These are phyloP conservation scores for Sylvia borin DNA, from an alignment of 2,797 vertebrate genomes.

Conservation along the genomic window DNA sequence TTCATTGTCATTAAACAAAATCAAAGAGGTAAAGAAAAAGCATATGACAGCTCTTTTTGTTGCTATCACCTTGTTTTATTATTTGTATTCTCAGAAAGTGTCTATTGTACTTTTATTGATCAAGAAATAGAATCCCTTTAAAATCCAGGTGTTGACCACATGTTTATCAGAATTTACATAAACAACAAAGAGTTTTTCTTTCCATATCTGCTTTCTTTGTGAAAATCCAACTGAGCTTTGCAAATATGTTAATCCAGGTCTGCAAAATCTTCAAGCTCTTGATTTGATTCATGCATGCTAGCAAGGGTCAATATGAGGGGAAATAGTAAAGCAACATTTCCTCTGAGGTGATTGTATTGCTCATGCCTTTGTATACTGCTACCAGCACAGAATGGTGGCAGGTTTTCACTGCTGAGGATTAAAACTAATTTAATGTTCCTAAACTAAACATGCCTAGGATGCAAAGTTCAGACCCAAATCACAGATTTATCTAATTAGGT, in stretches of 20 bases:
- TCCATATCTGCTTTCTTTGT: constrained; percentile 54
- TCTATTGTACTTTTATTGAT: constrained; percentile 68
- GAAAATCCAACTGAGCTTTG: constrained; percentile 58
- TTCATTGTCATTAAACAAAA: constrained; percentile 49
- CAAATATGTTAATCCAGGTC: constrained; percentile 63
- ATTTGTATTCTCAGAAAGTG: constrained; percentile 70
- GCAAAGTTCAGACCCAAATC: background rate
- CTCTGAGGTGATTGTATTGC: constrained; percentile 22
- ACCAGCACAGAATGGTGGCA: background rate
- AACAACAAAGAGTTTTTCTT: constrained; percentile 65
- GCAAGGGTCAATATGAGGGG: constrained; percentile 57
- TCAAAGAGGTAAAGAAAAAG: constrained; percentile 64
- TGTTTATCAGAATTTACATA: constrained; percentile 65
- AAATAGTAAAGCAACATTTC: constrained; percentile 35
- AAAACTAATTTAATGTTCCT: constrained; percentile 32
- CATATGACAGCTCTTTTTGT: constrained; percentile 55
- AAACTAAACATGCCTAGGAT: background rate
- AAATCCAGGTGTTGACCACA: constrained; percentile 75
- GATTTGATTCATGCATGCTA: constrained; percentile 48
- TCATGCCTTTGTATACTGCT: background rate
- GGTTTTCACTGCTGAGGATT: constrained; percentile 11
- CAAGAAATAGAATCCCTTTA: constrained; percentile 55
- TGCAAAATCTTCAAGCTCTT: constrained; percentile 63
- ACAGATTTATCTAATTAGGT: background rate
- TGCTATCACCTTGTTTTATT: constrained; percentile 68